Conservation (phyloP, 2,888 invertebrate genomes). For the Sarcophaga carnaria region DNA sequence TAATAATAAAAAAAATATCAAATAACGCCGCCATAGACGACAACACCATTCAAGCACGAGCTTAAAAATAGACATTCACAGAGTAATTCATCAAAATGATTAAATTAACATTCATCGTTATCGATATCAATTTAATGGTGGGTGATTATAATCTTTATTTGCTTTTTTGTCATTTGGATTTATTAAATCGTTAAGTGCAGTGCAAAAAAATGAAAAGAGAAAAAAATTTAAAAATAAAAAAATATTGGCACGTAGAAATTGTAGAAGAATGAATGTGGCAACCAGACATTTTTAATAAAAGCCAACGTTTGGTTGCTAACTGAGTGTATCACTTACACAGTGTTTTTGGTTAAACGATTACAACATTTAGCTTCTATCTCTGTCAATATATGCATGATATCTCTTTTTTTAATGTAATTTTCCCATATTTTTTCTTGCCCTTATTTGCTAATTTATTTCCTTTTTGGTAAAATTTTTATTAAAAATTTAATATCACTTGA, state of each 20-base stretch:
- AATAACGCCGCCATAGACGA: not conserved
- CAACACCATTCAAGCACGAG: not conserved
- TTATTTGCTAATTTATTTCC: too few relatives aligned
- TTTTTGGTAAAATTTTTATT: too few relatives aligned
- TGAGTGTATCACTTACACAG: too few relatives aligned
- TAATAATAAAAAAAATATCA: not conserved
- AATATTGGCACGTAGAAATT: not conserved
- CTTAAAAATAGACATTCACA: not conserved
- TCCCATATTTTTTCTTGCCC: too few relatives aligned
- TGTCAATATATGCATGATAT: too few relatives aligned
- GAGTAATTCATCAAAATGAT: not conserved
- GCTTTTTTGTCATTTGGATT: not conserved
- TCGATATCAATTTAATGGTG: conserved; percentile 6
- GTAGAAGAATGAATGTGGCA: not conserved
- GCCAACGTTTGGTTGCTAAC: not conserved
- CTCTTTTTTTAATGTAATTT: too few relatives aligned
- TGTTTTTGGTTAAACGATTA: too few relatives aligned
- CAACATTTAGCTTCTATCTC: too few relatives aligned
- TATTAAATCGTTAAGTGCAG: not conserved
- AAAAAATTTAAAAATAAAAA: not conserved
- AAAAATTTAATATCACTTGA: too few relatives aligned
- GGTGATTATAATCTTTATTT: conserved; percentile 11
- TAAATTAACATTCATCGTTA: not conserved
- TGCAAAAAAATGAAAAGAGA: not conserved
- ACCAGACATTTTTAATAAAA: not conserved